Conservation (phyloP, 2,113 vertebrate species). For the Willisornis vidua region DNA sequence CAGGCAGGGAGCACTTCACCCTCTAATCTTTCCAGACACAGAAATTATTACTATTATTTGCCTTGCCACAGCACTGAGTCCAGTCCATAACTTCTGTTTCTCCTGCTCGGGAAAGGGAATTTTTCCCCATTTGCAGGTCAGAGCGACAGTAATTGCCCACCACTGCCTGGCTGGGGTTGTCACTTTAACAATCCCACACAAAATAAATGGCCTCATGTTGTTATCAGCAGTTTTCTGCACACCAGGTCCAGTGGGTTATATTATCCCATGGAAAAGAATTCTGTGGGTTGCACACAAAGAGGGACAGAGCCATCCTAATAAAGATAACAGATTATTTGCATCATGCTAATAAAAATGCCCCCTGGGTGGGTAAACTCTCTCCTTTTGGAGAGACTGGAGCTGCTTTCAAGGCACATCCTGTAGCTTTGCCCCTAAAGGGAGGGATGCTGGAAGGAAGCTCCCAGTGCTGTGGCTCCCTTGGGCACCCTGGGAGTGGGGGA, state of each 20-base stretch:
- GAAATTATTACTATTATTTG: background rate
- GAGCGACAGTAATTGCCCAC: slow-evolving; percentile 55
- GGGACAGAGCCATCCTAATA: background rate
- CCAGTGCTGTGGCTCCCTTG: fast-evolving
- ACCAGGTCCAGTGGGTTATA: fast-evolving
- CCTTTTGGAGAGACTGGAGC: background rate
- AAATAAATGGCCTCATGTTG: background rate
- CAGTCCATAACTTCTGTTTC: slow-evolving; percentile 44
- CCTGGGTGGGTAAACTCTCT: background rate
- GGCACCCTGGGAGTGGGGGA: background rate
- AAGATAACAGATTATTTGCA: background rate
- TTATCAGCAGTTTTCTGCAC: background rate
- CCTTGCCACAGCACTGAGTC: background rate
- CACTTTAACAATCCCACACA: background rate
- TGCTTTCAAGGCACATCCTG: background rate
- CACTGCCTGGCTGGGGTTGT: background rate
- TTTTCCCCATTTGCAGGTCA: slow-evolving; percentile 52
- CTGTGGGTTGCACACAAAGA: background rate
- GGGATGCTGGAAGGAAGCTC: background rate
- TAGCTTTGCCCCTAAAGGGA: fast-evolving
- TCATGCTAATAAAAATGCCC: fast-evolving
- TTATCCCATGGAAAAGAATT: background rate
- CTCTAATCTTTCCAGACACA: background rate
- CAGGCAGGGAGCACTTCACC: background rate
- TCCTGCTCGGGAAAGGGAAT: background rate